Evolutionary conservation across 2,797 vertebrate species (phyloP), one percentile per base, ranked within the genome.

Genomic region (Parambassis ranga): DNA sequence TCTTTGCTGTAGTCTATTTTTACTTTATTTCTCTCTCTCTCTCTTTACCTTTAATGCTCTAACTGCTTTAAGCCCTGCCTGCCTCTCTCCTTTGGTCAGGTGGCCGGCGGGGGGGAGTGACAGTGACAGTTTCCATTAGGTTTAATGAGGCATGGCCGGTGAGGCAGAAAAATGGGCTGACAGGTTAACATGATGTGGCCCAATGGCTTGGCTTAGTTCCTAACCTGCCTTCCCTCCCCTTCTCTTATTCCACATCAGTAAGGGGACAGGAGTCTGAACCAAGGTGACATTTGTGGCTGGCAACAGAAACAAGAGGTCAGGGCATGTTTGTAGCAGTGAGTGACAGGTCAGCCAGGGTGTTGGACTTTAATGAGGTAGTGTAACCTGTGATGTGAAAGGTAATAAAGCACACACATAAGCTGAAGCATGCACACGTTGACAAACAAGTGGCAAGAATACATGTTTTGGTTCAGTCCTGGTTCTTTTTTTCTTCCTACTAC

Each of bases 51-150:
- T 62, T 67, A 57, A 56, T 64, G 70, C 36, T 71, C 53, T 43
- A 16, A 35, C 51, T 55, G 39, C 52, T 68, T 48, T 14, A 3
- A 58, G 61, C 50, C 22, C 43, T 60, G 33, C 32, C 66, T 65
- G 38, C 53, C 44, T 57, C 42, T 39, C 57, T 65, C 61, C 39
- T 58, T 56, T 30, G 52, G 72, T 78, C 81, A 78, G 76, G 60
- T 72, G 68, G 81, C 73, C 19, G 10, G 81, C 73, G 19, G 10
- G 32, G 27, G 48, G 66, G 59, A 62, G 71, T 65, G 76, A 87
- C 82, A 81, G 75, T 83, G 88, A 87, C 87, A 85, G 75, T 77
- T 81, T 83, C 85, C 84, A 91, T 90, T 87, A 88, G 85, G 83
- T 86, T 75, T 91, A 91, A 92, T 90, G 86, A 92, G 83, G 70